Percentiles rank a stretch among this genome's conserved stretches.
Conservation (phyloP, 1,140 invertebrate species). For the Heliconius congener region DNA sequence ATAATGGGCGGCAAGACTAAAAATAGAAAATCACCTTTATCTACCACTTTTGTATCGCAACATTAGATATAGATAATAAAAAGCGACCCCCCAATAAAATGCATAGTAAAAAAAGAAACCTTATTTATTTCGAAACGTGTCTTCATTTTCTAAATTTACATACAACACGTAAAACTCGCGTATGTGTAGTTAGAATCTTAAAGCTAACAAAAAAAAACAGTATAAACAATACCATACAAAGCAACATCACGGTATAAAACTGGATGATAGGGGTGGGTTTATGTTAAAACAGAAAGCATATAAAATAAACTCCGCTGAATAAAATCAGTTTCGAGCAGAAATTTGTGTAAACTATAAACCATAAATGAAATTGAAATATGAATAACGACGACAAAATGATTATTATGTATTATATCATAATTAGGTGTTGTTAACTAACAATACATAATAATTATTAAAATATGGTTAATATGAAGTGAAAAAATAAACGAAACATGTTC, state of each 20-base stretch:
- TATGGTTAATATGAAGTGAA: background rate
- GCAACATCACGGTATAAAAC: constrained; percentile 42
- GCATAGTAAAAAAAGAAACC: constrained; percentile 36
- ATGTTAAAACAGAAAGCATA: constrained; percentile 42
- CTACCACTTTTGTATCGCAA: constrained; percentile 21
- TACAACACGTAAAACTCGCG: constrained; percentile 5
- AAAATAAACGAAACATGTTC: background rate
- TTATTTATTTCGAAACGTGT: constrained; percentile 32
- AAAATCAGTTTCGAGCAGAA: constrained; percentile 62
- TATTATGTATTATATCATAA: too few relatives aligned
- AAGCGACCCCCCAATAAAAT: constrained; percentile 43
- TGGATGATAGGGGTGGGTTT: constrained; percentile 70
- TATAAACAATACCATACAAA: constrained; percentile 46
- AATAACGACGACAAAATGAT: too few relatives aligned
- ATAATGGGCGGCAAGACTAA: constrained; percentile 74
- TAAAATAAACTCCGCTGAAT: background rate
- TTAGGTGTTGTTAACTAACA: background rate
- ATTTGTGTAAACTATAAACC: constrained; percentile 32
- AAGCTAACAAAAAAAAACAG: constrained; percentile 46
- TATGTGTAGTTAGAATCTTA: constrained; percentile 33
- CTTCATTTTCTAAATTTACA: constrained; percentile 36
- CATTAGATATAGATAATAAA: background rate
- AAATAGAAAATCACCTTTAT: constrained; percentile 56
- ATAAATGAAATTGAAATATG: too few relatives aligned
- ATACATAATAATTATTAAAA: background rate